These are phyloP conservation scores for Nothoprocta perdicaria DNA, from an alignment of 2,113 vertebrate species.

Conservation along the genomic window DNA sequence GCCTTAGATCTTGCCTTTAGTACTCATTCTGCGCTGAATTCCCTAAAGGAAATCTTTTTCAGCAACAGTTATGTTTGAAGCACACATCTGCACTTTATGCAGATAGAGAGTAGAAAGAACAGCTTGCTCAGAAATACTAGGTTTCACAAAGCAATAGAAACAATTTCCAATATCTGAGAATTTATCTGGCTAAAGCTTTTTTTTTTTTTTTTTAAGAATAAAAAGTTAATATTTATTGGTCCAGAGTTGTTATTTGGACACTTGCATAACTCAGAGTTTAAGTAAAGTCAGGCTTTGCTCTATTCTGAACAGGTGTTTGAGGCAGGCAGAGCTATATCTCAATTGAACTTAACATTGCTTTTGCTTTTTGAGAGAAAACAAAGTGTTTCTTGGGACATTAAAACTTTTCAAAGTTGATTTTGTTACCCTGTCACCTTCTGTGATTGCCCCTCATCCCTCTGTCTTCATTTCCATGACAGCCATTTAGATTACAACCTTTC, in stretches of 20 bases:
- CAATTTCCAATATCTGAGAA: neutral
- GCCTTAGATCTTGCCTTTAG: neutral
- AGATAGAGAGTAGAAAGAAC: neutral
- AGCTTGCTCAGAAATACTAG: neutral
- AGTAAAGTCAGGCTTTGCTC: neutral
- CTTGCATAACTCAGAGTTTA: neutral
- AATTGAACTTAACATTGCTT: neutral
- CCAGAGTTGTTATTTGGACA: neutral
- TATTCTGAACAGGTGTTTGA: neutral
- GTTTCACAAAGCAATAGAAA: neutral
- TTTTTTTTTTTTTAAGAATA: too few relatives aligned
- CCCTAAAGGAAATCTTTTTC: neutral
- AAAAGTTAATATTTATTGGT: neutral
- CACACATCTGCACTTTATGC: neutral
- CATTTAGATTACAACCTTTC: neutral
- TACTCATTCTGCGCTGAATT: neutral
- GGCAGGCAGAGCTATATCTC: neutral
- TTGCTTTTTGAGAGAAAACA: neutral
- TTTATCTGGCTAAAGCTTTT: neutral
- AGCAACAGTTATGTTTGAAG: neutral
- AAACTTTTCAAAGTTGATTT: neutral
- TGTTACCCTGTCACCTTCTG: neutral
- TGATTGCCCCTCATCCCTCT: neutral
- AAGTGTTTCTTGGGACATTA: neutral
- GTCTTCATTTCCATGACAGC: neutral